Conservation (phyloP, 2,888 invertebrate species). For the Lasioglossum leucozonium region DNA sequence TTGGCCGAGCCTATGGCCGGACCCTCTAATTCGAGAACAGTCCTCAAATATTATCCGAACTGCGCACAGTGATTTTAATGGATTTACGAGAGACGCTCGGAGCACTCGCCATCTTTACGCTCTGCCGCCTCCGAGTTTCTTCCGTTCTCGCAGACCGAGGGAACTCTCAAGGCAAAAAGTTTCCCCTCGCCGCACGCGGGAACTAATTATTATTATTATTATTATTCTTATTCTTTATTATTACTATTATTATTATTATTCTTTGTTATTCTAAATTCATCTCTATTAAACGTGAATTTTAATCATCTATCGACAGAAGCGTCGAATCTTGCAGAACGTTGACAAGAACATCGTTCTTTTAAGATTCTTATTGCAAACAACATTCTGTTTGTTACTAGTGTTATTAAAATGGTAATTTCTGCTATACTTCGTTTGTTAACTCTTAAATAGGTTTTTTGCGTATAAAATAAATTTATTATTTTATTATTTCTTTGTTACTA, state of each 20-base stretch:
- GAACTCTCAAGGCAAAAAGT: neutral
- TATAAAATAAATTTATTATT: too few relatives aligned
- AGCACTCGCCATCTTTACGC: neutral
- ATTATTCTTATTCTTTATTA: too few relatives aligned
- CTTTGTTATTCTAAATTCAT: neutral
- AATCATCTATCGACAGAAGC: neutral
- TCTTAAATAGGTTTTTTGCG: too few relatives aligned
- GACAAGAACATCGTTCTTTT: neutral
- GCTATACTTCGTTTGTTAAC: too few relatives aligned
- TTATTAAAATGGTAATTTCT: neutral
- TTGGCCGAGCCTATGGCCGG: conserved; percentile 6
- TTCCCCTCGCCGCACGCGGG: neutral
- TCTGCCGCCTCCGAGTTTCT: neutral
- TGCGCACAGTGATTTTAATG: conserved; percentile 21
- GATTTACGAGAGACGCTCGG: conserved; percentile 12
- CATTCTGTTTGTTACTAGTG: neutral
- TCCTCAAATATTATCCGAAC: conserved; percentile 34
- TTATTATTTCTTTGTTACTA: too few relatives aligned
- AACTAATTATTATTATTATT: neutral
- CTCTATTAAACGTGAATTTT: neutral
- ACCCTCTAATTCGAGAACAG: conserved; percentile 4
- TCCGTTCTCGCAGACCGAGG: neutral
- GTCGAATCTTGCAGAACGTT: too few relatives aligned
- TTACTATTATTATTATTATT: neutral
- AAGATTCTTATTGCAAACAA: neutral